Evolutionary conservation across 1,140 invertebrate genomes (phyloP).

Genomic region (Radopholus similis): DNA sequence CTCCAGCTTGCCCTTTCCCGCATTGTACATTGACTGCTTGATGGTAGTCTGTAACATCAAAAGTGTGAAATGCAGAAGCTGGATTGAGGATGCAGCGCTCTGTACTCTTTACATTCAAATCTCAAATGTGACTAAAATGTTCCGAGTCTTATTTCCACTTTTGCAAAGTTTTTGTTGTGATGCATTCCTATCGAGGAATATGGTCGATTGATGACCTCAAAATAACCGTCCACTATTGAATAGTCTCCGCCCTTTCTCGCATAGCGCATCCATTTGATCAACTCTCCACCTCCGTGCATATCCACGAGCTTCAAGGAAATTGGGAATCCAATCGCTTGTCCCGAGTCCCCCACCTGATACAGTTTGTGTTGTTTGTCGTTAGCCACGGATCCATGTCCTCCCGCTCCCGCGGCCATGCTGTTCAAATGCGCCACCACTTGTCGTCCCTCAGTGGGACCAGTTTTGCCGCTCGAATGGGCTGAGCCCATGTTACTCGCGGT

Average conservation of each 20-base stretch:
- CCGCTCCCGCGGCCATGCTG: neutral
- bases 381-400: neutral
- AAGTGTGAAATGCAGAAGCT: constrained; percentile 23
- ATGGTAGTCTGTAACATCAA: constrained; percentile 34
- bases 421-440: no score
- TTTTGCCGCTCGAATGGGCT: no score
- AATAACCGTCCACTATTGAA: constrained; percentile 51
- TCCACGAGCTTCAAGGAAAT: constrained; percentile 26
- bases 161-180: no score
- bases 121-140: no score
- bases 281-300: constrained; percentile 51
- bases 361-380: neutral
- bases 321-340: neutral
- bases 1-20: constrained; percentile 56
- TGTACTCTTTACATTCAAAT: no score
- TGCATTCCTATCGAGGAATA: no score
- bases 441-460: no score
- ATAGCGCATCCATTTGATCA: constrained; percentile 58
- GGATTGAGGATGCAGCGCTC: neutral
- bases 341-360: neutral
- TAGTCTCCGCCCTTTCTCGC: constrained; percentile 52
- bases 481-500: no score
- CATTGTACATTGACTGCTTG: constrained; percentile 48
- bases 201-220: constrained; percentile 14
- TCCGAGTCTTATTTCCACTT: no score